phyloP scores from a whole-genome alignment of 2,797 vertebrate genomes.

The Moxostoma hubbsi region DNA sequence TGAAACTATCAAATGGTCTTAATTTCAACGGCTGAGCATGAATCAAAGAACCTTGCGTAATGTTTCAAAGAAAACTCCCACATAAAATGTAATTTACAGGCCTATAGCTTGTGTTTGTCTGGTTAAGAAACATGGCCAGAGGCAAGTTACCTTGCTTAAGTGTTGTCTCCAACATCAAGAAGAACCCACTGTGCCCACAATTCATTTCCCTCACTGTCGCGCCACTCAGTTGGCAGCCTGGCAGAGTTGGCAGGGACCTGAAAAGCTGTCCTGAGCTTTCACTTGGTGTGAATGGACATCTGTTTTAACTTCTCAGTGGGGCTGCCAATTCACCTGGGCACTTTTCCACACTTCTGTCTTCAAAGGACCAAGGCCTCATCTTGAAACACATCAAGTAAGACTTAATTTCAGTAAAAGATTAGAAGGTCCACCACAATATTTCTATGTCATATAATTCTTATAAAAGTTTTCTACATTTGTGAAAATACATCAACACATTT shows the following conservation, averaged over 20 bases:
- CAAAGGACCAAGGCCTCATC: constrained; percentile 51
- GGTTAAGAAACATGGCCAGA: constrained; percentile 71
- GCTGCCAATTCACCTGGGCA: constrained; percentile 64
- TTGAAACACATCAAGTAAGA: constrained; percentile 55
- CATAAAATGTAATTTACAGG: constrained; percentile 74
- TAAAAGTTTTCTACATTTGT: constrained; percentile 48
- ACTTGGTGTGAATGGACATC: constrained; percentile 65
- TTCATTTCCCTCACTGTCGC: constrained; percentile 77
- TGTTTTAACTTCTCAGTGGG: constrained; percentile 66
- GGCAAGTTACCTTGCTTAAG: constrained; percentile 68
- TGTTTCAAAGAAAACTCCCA: constrained; percentile 68
- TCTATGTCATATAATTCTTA: constrained; percentile 39
- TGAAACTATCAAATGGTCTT: constrained; percentile 72
- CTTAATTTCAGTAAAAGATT: constrained; percentile 58
- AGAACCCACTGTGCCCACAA: constrained; percentile 76
- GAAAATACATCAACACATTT: constrained; percentile 52
- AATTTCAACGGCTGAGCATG: constrained; percentile 69
- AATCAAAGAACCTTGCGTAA: constrained; percentile 67
- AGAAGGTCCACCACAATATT: constrained; percentile 37
- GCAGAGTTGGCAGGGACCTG: constrained; percentile 71
- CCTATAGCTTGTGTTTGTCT: constrained; percentile 76
- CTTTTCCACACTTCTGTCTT: constrained; percentile 52
- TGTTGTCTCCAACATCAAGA: constrained; percentile 74
- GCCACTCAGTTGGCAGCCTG: constrained; percentile 73
- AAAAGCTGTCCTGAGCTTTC: constrained; percentile 56